A percentile compares a stretch with the other conserved stretches of the same genome.
These are phyloP conservation scores for Eilema sororculum DNA, from an alignment of 2,888 invertebrate genomes.

Conservation along the genomic window DNA sequence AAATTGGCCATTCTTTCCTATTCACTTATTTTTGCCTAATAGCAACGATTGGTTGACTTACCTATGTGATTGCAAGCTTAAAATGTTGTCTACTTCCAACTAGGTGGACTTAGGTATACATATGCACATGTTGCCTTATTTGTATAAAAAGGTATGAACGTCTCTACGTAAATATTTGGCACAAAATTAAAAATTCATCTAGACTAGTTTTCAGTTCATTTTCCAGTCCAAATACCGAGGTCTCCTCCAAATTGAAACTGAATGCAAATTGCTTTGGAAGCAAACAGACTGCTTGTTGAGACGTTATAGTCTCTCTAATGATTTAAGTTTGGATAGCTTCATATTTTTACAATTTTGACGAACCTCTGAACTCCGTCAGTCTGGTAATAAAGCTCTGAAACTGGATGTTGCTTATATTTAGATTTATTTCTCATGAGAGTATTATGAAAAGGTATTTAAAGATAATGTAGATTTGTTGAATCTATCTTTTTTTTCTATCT, in stretches of 20 bases:
- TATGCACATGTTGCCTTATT: neutral
- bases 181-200: slow-evolving; percentile 7
- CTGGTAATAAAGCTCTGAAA: slow-evolving; percentile 18
- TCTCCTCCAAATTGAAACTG: slow-evolving; percentile 42
- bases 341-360: slow-evolving; percentile 21
- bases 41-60: neutral
- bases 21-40: too few species aligned
- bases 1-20: too few species aligned
- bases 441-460: neutral
- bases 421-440: neutral
- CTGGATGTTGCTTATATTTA: slow-evolving; percentile 3
- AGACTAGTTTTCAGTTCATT: slow-evolving; percentile 13
- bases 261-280: slow-evolving; percentile 54
- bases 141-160: neutral
- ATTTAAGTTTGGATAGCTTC: slow-evolving; percentile 44
- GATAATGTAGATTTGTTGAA: too few species aligned
- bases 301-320: slow-evolving; percentile 40
- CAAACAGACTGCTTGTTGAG: slow-evolving; percentile 36
- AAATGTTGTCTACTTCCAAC: neutral
- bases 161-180: neutral
- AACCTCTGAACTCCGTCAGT: slow-evolving; percentile 22
- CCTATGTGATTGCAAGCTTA: neutral
- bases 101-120: neutral
- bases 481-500: too few species aligned
- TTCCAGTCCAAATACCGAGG: slow-evolving; percentile 11